Conservation (phyloP, 2,888 invertebrate genomes). For the Lasius platythorax region DNA sequence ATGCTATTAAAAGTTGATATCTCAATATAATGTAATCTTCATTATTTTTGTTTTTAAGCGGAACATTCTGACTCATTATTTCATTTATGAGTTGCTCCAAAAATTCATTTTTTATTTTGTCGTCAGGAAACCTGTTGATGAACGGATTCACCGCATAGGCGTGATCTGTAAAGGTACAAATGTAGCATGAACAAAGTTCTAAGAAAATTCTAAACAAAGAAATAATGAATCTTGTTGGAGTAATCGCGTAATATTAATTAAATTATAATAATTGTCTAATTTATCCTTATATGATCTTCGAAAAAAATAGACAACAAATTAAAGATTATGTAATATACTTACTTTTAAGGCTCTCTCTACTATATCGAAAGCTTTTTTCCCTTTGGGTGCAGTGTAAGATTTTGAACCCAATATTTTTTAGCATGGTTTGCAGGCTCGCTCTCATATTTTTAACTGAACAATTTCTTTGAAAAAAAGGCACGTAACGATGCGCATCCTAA, state of each 20-base stretch:
- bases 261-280: neutral
- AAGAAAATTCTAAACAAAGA: neutral
- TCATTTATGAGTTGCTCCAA: conserved; percentile 88
- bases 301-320: neutral
- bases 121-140: conserved; percentile 88
- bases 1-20: conserved; percentile 81
- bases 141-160: conserved; percentile 91
- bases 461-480: conserved; percentile 90
- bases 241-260: neutral
- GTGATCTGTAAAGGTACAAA: conserved; percentile 87
- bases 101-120: conserved; percentile 88
- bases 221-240: neutral
- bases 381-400: conserved; percentile 88
- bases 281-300: neutral
- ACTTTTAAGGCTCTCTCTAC: conserved; percentile 88
- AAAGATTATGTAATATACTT: conserved; percentile 76
- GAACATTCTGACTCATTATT: conserved; percentile 86
- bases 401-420: conserved; percentile 89
- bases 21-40: conserved; percentile 84
- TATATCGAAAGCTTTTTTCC: conserved; percentile 88
- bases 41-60: conserved; percentile 79
- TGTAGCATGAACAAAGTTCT: neutral
- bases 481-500: conserved; percentile 89
- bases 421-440: conserved; percentile 87
- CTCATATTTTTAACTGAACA: conserved; percentile 87